A percentile compares a stretch with the other conserved stretches of the same genome.
phyloP scores from a whole-genome alignment of 2,888 invertebrate genomes.

The Tetranychus truncatus region DNA sequence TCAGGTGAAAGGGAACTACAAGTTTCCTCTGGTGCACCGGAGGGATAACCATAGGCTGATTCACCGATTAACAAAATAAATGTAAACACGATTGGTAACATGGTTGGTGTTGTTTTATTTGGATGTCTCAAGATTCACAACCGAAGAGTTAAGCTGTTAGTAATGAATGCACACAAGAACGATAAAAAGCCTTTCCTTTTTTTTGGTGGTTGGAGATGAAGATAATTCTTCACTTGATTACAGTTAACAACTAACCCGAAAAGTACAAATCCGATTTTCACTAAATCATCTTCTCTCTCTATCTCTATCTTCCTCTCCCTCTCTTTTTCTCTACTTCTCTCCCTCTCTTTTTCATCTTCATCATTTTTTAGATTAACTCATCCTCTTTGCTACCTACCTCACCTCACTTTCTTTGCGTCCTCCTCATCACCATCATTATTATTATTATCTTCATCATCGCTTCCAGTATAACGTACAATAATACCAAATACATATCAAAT shows the following conservation, averaged over 20 bases:
- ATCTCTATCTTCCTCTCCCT: slow-evolving; percentile 2
- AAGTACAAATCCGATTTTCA: background rate
- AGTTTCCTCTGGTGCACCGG: slow-evolving; percentile 11
- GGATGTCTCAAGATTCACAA: background rate
- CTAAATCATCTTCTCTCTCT: background rate
- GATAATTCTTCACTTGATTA: background rate
- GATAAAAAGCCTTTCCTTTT: too few relatives aligned
- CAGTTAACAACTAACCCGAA: background rate
- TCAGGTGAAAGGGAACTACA: slow-evolving; percentile 14
- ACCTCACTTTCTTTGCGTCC: too few relatives aligned
- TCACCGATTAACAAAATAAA: background rate
- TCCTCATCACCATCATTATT: too few relatives aligned
- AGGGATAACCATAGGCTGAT: background rate
- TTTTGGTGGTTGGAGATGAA: too few relatives aligned
- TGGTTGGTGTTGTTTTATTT: background rate
- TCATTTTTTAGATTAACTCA: background rate
- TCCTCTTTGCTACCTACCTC: too few relatives aligned
- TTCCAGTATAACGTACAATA: too few relatives aligned
- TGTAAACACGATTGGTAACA: background rate
- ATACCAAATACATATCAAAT: too few relatives aligned
- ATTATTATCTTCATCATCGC: too few relatives aligned
- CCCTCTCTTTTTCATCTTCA: background rate
- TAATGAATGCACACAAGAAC: too few relatives aligned
- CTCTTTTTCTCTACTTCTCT: background rate
- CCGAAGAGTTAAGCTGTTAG: background rate